These are phyloP conservation scores for Muscicapa comitata DNA, from an alignment of 2,797 vertebrate species.

Conservation along the genomic window DNA sequence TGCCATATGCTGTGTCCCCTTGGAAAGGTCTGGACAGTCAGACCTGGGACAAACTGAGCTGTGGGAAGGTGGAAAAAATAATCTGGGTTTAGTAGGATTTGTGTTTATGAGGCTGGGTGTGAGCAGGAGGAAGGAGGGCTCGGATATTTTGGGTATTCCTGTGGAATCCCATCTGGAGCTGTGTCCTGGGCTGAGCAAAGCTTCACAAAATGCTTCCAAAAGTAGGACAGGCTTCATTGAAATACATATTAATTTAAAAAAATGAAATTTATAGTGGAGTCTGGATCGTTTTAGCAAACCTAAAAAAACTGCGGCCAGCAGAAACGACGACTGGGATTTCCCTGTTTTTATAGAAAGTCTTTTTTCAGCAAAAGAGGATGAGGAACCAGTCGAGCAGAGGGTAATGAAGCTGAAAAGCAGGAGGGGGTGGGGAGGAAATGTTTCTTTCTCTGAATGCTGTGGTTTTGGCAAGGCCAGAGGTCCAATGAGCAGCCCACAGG, in stretches of 20 bases:
- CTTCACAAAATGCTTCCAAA: neutral
- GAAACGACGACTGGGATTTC: neutral
- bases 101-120: neutral
- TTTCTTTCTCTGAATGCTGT: neutral
- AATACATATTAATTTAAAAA: neutral
- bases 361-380: neutral
- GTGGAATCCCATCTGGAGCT: neutral
- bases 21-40: neutral
- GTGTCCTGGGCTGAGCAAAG: neutral
- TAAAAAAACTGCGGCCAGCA: neutral
- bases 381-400: neutral
- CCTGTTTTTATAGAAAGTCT: neutral
- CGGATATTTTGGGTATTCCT: neutral
- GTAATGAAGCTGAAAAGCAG: conserved; percentile 8
- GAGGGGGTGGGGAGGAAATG: neutral
- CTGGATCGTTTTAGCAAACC: neutral
- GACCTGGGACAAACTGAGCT: neutral
- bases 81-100: neutral
- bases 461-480: neutral
- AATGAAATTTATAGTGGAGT: neutral
- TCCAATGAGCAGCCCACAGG: neutral
- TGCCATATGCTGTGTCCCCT: fast-evolving
- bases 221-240: neutral
- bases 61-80: neutral
- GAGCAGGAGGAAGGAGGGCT: neutral